A percentile compares a stretch with the other conserved stretches of the same genome.
Conservation (phyloP, 2,797 vertebrate species). For the Morelia viridis region DNA sequence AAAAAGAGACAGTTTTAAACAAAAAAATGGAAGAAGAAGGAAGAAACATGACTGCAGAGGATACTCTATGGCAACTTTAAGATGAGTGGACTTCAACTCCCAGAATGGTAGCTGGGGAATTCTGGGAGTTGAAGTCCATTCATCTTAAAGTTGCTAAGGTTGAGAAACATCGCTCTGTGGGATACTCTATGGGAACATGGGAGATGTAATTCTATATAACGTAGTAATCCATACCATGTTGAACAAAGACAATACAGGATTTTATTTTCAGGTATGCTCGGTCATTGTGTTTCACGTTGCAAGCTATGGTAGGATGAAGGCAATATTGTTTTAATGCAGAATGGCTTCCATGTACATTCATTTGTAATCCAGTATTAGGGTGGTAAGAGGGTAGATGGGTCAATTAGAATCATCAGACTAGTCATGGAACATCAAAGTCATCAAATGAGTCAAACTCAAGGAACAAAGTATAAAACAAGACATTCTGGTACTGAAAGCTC, state of each 20-base stretch:
- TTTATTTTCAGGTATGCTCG: neutral
- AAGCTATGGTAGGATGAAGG: neutral
- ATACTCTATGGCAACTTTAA: neutral
- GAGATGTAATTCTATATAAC: neutral
- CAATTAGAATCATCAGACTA: constrained; percentile 7
- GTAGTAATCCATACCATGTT: neutral
- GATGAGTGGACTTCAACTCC: too few species aligned
- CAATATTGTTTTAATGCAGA: neutral
- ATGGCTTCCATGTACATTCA: neutral
- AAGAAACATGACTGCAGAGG: neutral
- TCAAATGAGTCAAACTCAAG: constrained; percentile 22
- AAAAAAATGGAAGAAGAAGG: neutral
- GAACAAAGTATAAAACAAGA: constrained; percentile 8
- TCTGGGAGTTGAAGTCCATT: neutral
- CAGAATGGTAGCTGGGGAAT: too few species aligned
- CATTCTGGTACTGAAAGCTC: neutral
- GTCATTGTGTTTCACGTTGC: neutral
- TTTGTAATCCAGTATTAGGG: neutral
- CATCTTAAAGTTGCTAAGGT: neutral
- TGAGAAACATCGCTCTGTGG: neutral
- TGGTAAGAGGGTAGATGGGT: neutral
- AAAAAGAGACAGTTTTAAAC: neutral
- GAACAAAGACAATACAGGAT: neutral
- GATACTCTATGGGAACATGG: neutral
- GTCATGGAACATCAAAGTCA: constrained; percentile 21